A percentile compares a stretch with the other conserved stretches of the same genome.
These are phyloP conservation scores for Hyperoplus lanceolatus DNA, from an alignment of 2,797 vertebrate genomes.

Conservation along the genomic window DNA sequence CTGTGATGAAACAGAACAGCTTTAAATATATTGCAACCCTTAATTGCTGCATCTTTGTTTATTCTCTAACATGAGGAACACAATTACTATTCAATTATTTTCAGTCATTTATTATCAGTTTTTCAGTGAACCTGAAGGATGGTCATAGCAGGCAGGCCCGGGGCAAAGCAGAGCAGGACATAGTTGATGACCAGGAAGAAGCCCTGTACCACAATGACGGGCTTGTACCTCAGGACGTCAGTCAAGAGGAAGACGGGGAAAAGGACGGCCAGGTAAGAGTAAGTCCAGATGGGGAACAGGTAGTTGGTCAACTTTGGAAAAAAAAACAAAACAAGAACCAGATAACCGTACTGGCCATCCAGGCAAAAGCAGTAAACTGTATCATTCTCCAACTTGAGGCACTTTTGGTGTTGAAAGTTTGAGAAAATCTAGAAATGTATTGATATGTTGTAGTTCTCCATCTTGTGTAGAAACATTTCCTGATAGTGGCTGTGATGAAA, in stretches of 20 bases:
- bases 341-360: conserved; percentile 1
- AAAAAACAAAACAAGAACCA: conserved; percentile 29
- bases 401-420: no score
- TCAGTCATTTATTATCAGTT: background rate
- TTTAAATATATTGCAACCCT: background rate
- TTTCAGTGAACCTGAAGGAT: conserved; percentile 78
- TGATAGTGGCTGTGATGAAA: no score
- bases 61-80: background rate
- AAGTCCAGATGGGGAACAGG: conserved; percentile 87
- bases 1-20: conserved; percentile 57
- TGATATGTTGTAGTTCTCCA: no score
- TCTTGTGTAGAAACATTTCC: no score
- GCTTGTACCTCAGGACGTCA: conserved; percentile 84
- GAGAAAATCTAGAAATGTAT: no score
- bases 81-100: background rate
- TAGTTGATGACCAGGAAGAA: conserved; percentile 81
- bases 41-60: background rate
- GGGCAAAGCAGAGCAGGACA: conserved; percentile 80
- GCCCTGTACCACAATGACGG: conserved; percentile 81
- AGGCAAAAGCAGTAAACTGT: no score
- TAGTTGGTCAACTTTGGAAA: conserved; percentile 81
- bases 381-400: no score
- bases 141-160: conserved; percentile 76
- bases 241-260: conserved; percentile 84
- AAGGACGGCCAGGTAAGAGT: conserved; percentile 84